phyloP scores from a whole-genome alignment of 2,113 vertebrate species.

The Prunella fulvescens region DNA sequence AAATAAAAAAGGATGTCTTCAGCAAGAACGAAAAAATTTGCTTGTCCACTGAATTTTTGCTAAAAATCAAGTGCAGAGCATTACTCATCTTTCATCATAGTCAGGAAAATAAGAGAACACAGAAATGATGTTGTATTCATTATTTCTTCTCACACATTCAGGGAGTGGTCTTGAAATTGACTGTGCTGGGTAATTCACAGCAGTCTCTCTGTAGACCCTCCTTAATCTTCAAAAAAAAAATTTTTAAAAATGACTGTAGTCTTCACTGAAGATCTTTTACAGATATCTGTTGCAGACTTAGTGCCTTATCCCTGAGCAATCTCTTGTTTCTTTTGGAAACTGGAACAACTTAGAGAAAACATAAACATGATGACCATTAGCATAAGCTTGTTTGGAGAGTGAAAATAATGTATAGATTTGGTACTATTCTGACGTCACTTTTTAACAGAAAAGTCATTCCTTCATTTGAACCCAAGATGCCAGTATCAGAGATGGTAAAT shows the following conservation, averaged over 20 bases:
- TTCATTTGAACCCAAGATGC: neutral
- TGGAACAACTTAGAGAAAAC: neutral
- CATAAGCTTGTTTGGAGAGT: neutral
- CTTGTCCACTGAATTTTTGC: neutral
- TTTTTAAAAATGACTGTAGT: neutral
- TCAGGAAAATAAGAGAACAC: neutral
- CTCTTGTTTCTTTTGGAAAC: neutral
- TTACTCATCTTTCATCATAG: slow-evolving; percentile 13
- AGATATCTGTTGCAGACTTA: neutral
- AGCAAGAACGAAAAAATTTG: neutral
- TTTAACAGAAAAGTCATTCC: neutral
- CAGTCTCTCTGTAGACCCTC: neutral
- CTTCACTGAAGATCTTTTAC: neutral
- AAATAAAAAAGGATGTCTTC: neutral
- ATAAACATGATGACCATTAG: neutral
- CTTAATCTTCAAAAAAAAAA: neutral
- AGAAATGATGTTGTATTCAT: neutral
- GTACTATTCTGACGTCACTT: neutral
- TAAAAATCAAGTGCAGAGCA: neutral
- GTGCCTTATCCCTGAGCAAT: neutral
- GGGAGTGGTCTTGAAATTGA: neutral
- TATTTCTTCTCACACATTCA: neutral
- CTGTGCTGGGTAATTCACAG: neutral
- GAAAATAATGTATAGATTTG: neutral
- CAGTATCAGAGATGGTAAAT: neutral